A percentile compares a stretch with the other conserved stretches of the same genome.
Evolutionary conservation across 1,140 invertebrate species (phyloP).

Genomic region (Tetramorium simillimum): DNA sequence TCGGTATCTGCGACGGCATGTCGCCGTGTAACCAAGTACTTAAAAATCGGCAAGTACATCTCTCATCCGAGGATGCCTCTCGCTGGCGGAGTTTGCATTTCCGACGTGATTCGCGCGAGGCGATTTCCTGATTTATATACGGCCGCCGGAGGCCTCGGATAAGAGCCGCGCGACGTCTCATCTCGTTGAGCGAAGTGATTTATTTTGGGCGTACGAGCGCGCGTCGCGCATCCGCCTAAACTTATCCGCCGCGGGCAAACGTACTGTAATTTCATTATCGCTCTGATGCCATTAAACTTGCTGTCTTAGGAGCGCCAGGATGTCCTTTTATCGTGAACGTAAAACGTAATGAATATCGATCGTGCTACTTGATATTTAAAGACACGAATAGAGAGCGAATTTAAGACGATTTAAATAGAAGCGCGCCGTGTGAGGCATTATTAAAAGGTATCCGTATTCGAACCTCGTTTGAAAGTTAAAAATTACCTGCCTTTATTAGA

Average conservation of each 20-base stretch:
- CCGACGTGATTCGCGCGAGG: not conserved
- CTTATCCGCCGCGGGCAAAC: slow-evolving; percentile 20
- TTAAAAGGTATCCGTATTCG: not conserved
- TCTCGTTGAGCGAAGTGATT: slow-evolving; percentile 47
- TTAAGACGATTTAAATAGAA: not conserved
- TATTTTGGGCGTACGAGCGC: slow-evolving; percentile 8
- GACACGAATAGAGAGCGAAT: not conserved
- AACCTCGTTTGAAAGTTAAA: no score
- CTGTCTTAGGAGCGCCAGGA: not conserved
- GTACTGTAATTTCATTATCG: slow-evolving; percentile 20
- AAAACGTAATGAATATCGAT: slow-evolving; percentile 20
- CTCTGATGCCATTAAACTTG: not conserved
- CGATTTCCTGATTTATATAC: slow-evolving; percentile 43
- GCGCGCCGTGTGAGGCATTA: not conserved
- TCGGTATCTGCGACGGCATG: not conserved
- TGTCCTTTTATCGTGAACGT: not conserved
- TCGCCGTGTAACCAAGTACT: slow-evolving; percentile 30
- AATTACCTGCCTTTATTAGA: not conserved
- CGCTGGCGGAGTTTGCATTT: slow-evolving; percentile 38
- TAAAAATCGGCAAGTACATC: slow-evolving; percentile 38
- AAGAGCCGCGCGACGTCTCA: not conserved
- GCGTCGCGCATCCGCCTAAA: not conserved
- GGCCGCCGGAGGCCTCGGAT: not conserved
- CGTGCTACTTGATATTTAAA: not conserved
- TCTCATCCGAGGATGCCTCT: not conserved